Conservation (phyloP, 2,888 invertebrate species). For the Oscheius sp. region DNA sequence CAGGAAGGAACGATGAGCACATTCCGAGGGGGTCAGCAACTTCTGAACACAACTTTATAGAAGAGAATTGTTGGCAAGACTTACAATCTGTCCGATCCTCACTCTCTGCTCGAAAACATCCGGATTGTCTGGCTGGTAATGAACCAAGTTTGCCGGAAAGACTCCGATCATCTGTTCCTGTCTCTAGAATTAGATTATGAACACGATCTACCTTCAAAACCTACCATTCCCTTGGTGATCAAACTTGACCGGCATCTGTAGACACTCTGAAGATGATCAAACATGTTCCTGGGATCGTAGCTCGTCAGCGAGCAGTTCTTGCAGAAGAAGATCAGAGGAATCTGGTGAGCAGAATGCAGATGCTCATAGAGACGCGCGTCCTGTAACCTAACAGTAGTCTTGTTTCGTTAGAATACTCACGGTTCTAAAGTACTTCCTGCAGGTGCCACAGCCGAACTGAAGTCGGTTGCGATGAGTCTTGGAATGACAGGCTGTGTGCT, state of each 20-base stretch:
- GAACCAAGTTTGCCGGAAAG: slow-evolving; percentile 28
- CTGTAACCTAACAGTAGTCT: background rate
- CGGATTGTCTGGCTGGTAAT: slow-evolving; percentile 20
- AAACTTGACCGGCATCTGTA: background rate
- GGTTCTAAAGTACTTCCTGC: slow-evolving; percentile 27
- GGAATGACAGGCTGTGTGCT: slow-evolving; percentile 38
- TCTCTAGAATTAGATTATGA: slow-evolving; percentile 6
- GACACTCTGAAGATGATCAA: slow-evolving; percentile 2
- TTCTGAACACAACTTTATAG: background rate
- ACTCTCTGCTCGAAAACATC: background rate
- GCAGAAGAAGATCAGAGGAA: slow-evolving; percentile 45
- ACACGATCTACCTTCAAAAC: background rate
- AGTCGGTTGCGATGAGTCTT: slow-evolving; percentile 1
- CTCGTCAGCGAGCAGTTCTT: slow-evolving; percentile 33
- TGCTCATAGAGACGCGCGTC: slow-evolving; percentile 43
- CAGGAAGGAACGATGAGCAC: slow-evolving; percentile 44
- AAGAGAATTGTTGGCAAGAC: background rate
- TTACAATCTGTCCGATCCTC: background rate
- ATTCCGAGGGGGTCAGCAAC: slow-evolving; percentile 40
- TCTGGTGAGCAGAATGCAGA: slow-evolving; percentile 23
- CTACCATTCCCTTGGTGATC: background rate
- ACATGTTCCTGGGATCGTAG: background rate
- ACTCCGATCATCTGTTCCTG: slow-evolving; percentile 20
- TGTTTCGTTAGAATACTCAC: background rate
- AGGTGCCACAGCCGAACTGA: slow-evolving; percentile 43